Percentiles rank a stretch among this genome's conserved stretches.
Evolutionary conservation across 2,113 vertebrate species (phyloP).

Genomic region (Hipposideros armiger): DNA sequence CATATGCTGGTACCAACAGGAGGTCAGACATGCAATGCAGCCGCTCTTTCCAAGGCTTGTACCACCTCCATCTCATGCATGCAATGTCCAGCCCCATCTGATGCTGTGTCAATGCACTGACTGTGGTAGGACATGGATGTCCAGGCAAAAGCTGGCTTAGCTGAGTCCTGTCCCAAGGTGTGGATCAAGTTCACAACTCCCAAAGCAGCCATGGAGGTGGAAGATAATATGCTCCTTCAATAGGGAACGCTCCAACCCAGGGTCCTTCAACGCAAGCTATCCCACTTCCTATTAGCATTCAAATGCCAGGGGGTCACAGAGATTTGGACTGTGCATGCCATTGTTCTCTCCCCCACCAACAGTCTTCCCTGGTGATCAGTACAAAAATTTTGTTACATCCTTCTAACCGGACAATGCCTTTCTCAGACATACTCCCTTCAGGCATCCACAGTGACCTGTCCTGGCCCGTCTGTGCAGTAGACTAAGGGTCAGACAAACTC

Average conservation of each 20-base stretch:
- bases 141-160: background rate
- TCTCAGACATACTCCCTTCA: background rate
- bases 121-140: background rate
- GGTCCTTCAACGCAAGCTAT: background rate
- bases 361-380: background rate
- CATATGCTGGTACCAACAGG: background rate
- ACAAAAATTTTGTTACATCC: background rate
- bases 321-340: background rate
- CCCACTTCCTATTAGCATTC: background rate
- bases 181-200: constrained; percentile 4
- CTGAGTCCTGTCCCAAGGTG: background rate
- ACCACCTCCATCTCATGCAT: background rate
- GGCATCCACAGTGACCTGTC: background rate
- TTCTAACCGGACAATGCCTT: background rate
- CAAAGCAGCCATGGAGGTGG: background rate
- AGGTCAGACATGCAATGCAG: background rate
- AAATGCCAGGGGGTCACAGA: background rate
- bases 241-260: background rate
- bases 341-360: background rate
- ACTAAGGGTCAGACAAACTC: background rate
- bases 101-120: background rate
- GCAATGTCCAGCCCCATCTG: background rate
- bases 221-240: background rate
- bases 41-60: accelerated
- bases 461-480: background rate